These are phyloP conservation scores for Brachyrhaphis roseni DNA, from an alignment of 2,797 vertebrate species.

Conservation along the genomic window DNA sequence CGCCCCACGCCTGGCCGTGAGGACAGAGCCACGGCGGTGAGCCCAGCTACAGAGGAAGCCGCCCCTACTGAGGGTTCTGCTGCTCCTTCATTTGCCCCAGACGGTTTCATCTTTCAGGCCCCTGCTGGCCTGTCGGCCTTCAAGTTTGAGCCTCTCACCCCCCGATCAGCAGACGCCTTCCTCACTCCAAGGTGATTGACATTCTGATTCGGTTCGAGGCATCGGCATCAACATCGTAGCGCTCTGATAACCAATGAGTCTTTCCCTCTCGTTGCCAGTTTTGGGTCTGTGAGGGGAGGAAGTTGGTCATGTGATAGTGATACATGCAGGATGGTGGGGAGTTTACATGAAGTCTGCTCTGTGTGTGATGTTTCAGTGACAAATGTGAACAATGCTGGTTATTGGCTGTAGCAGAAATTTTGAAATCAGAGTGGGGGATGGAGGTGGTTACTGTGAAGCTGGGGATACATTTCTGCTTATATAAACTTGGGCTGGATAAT, in stretches of 20 bases:
- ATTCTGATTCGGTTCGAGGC: background rate
- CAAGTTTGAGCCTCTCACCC: slow-evolving; percentile 84
- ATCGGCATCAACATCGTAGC: background rate
- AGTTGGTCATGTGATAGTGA: background rate
- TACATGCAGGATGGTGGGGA: background rate
- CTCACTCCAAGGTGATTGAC: slow-evolving; percentile 79
- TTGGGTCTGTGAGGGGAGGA: background rate
- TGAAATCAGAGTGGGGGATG: background rate
- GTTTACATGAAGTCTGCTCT: background rate
- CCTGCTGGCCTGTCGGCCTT: slow-evolving; percentile 82
- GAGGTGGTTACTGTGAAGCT: too few relatives aligned
- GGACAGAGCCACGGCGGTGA: slow-evolving; percentile 46
- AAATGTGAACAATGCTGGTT: background rate
- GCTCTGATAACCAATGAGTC: background rate
- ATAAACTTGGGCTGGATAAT: too few relatives aligned
- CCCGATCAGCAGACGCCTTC: slow-evolving; percentile 83
- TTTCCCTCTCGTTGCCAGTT: background rate
- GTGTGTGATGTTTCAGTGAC: background rate
- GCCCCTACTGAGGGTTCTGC: slow-evolving; percentile 11
- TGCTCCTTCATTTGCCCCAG: slow-evolving; percentile 88
- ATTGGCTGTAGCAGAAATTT: background rate
- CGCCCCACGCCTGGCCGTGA: slow-evolving; percentile 5
- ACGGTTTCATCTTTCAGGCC: slow-evolving; percentile 89
- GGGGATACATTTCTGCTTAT: too few relatives aligned
- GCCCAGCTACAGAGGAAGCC: slow-evolving; percentile 32